Evolutionary conservation across 2,797 vertebrate species (phyloP), one percentile per base, ranked within the genome.

Genomic region (Moxostoma hubbsi): DNA sequence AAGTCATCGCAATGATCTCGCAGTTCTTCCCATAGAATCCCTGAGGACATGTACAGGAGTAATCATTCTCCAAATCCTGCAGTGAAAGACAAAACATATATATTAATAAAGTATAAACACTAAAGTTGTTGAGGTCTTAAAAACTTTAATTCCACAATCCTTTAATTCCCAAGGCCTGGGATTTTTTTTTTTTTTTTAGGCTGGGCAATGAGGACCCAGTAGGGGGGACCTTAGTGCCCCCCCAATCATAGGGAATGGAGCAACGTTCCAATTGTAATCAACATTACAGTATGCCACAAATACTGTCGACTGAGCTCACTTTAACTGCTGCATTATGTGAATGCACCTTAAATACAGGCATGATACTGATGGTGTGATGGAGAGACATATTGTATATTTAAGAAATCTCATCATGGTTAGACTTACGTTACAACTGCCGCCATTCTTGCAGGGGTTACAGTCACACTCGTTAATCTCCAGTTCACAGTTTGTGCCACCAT

Each of bases 381-480:
- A 18, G 1, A 18, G 18, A 18, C 18, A 18, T 18, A 18, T 18
- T 61, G 12, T 54, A 54, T 12, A 18, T 36, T 24, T 24, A 24
- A 24, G 24, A 24, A 36, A 36, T 62, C 9, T 64, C 43, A n/a
- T 46, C n/a, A 46, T 46, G 13, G 24, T 24, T 24, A 18, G 81
- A 90, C 97, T 96, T 92, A 99, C 98, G 90, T 94, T 93, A 91
- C 98, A 99, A 65, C 92, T 96, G 68, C 96, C 98, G 49, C 96
- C 96, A 0, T 99, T 99, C 83, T 93, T 93, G 84, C 98, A 99
- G 82, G 97, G 97, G 85, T 95, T 95, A 91, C 95, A 96, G 90
- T 98, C 97, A 77, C 98, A 99, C 92, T 98, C 93, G 67, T 92
- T 97, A 92, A 98, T 96, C 92, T 96, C 93, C 1, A 94, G 91